Conservation (phyloP, 1,140 invertebrate species). For the Camponotus pennsylvanicus region DNA sequence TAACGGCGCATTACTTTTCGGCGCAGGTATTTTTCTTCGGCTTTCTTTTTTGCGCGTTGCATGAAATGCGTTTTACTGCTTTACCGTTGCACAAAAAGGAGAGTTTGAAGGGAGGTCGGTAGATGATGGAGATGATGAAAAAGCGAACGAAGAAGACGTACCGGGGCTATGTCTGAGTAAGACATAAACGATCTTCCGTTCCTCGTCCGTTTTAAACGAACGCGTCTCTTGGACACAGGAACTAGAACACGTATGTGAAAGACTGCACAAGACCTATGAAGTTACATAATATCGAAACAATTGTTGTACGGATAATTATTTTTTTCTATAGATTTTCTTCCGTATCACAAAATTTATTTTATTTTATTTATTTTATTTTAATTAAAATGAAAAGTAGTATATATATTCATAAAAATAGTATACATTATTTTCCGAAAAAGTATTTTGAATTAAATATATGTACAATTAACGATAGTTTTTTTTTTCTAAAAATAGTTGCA, state of each 20-base stretch:
- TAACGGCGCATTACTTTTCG: constrained; percentile 66
- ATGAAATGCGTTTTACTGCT: constrained; percentile 75
- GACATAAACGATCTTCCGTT: constrained; percentile 68
- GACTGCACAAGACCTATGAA: not conserved
- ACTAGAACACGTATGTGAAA: constrained; percentile 38
- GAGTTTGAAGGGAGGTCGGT: constrained; percentile 52
- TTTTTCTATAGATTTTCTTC: not conserved
- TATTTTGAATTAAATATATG: not conserved
- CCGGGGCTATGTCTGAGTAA: constrained; percentile 64
- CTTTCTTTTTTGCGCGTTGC: constrained; percentile 65
- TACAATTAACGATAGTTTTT: not conserved
- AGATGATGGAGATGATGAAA: constrained; percentile 74
- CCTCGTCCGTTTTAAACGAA: constrained; percentile 41
- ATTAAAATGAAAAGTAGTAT: too few species aligned
- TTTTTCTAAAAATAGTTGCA: not conserved
- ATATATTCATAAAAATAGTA: not conserved
- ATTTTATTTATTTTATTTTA: too few species aligned
- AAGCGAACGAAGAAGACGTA: constrained; percentile 72
- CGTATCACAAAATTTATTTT: not conserved
- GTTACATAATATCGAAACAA: not conserved
- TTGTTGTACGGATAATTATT: not conserved
- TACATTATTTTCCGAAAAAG: too few species aligned
- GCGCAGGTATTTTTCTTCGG: constrained; percentile 41
- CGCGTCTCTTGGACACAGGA: not conserved
- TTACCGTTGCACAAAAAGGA: constrained; percentile 65